Base-by-base conservation (phyloP, 2,888 invertebrate species). In the Mythimna loreyi region DNA sequence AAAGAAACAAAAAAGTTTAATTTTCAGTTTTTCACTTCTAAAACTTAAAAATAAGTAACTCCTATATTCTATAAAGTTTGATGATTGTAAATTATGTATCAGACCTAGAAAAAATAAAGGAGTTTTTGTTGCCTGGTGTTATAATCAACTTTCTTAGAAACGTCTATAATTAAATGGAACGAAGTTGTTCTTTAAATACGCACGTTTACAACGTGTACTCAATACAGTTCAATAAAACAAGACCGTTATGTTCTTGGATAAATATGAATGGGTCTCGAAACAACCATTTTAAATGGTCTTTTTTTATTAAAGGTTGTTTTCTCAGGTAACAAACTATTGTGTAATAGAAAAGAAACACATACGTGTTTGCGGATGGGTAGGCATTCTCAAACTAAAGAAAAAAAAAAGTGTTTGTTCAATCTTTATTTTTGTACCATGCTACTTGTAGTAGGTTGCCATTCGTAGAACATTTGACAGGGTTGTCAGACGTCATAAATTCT, bases 241-340 rank as follows among this genome's bases (percentile, higher is more conserved):
- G 5, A 56, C 71, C 49, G 25, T 60, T 40, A 50, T 56, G 53
- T 75, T 47, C 11, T 40, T n/a, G 13, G 25, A 25, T 58, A 36
- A 67, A 53, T 47, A 69, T 76, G 70, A 72, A 69, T 76, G 55
- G 49, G 28, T 9, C 8, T 55, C 49, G 40, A n/a, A 75, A 53
- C 13, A 33, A 33, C 28, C 30, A 36, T 19, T 61, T 30, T 62
- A 13, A 13, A 16, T 4, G 13, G 45, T 52, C 21, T 13, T 47
- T 67, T 21, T 58, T 58, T 21, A 28, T 43, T 47, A 13, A 28
- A 33, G 36, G 9, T 28, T 47, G 30, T 45, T 50, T 16, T 52
- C 57, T 45, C 75, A 68, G 72, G 72, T 72, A 72, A 58, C 68
- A 75, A 58, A 68, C 30, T 36, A 45, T 68, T 72, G 58, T 75